Base-by-base conservation (phyloP, 2,797 vertebrate genomes). In the Esox lucius region DNA sequence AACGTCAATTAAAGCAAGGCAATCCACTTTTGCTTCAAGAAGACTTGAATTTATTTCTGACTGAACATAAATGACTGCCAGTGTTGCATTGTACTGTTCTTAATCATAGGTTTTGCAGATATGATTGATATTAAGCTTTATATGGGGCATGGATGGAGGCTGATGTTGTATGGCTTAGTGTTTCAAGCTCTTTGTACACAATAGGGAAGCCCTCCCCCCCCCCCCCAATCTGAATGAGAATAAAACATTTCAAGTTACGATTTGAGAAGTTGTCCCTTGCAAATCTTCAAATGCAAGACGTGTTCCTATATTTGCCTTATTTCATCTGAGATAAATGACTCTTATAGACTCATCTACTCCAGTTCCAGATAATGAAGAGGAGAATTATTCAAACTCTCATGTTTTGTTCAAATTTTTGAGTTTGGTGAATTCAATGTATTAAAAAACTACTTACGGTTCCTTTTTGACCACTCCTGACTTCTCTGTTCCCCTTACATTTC, bases 1-100 rank as follows among this genome's bases (percentile, higher is more conserved):
- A 13, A 12, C 1, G 12, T 46, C 78, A 75, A 68, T 81, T 70
- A 78, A 78, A 75, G 59, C 89, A 83, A 76, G 79, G 80, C 83
- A 75, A 77, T 85, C 72, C 72, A 82, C 79, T 86, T 66, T 33
- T 24, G 15, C 61, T 64, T 68, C 24, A 81, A 68, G 31, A 42
- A 73, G 70, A 81, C 68, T 82, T 80, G 70, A 78, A 75, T 75
- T 67, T 73, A 31, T 81, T 76, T 65, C 22, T 71, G 59, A 72
- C 70, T 76, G 76, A 79, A 83, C 71, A 75, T 73, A 39, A 26
- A 75, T 26, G 79, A 49, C 86, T 76, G 79, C 80, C 85, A 81
- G 84, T 78, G 84, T 84, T 78, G 74, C 42, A 39, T 65, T 64
- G 1, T 64, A 2, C 15, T 64, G 15, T 65, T 17, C 3, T 19